Evolutionary conservation across 1,140 invertebrate species (phyloP), one percentile per base, ranked within the genome.

Genomic region (Conus betulinus): DNA sequence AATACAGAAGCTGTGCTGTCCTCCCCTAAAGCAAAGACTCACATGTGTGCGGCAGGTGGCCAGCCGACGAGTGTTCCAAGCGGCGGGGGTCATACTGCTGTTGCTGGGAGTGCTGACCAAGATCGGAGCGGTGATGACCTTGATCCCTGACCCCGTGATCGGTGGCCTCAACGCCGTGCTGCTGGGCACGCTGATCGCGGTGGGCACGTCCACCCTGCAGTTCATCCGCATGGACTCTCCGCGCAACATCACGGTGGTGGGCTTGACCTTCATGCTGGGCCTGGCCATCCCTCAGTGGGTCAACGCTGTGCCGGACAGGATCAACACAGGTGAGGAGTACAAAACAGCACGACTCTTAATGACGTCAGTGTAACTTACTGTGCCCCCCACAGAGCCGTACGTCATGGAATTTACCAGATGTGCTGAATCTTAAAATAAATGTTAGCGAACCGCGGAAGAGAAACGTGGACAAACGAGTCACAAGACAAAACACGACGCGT

Each of bases 121-220:
- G 95, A 97, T 78, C 1, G 97, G 97, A n/a, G 97, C 97, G 2
- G 95, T 98, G 5, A 98, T 98, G 92, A 97, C 98, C 79, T 97
- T 98, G 82, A 98, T 98, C 85, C 98, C 98, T 5, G 97, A 97
- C 92, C 97, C 98, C 0, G 97, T 98, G 27, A 96, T 98, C 1
- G 98, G 97, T 0, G 98, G 98, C 1, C 57, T 67, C 57, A 63
- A 67, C 13, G 78, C 78, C 0, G 39, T 63, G 20, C 17, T 85
- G 20, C 84, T 85, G 5, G 23, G 57, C 84, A 67, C 57, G 11
- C 57, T 85, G 17, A 17, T 39, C 6, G 84, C 55, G 11, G 57
- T 85, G 6, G 84, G 55, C 57, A 63, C 67, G 5, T 5, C 17
- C 78, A 88, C 57, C 2, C 57, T 67, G 23, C 5, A 57, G 20